Evolutionary conservation across 2,113 vertebrate species (phyloP).

Genomic region (Bostrychus sinensis): DNA sequence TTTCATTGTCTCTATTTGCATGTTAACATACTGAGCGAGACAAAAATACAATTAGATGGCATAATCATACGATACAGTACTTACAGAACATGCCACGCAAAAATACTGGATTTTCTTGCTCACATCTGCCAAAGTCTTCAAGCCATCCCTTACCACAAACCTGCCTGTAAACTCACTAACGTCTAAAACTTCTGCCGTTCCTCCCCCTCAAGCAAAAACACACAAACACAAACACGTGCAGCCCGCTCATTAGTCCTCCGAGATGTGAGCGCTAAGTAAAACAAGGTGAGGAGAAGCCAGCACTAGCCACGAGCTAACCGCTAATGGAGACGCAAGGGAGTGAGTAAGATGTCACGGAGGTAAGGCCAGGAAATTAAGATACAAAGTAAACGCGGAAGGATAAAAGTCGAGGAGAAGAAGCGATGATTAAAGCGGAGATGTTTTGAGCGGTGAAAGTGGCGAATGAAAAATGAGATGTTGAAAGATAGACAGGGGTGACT

Average conservation of each 20-base stretch:
- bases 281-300: constrained; percentile 27
- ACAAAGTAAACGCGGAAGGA: neutral
- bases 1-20: too few relatives aligned
- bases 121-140: constrained; percentile 1
- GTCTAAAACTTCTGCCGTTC: constrained; percentile 50
- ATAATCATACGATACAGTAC: too few relatives aligned
- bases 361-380: neutral
- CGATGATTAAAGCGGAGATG: constrained; percentile 21
- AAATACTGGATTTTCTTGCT: neutral
- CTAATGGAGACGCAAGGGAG: neutral
- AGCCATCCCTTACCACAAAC: constrained; percentile 56
- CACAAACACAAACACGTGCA: constrained; percentile 47
- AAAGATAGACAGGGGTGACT: constrained; percentile 28
- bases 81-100: neutral
- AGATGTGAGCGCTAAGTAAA: constrained; percentile 32
- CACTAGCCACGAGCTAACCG: constrained; percentile 7
- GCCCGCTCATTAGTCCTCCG: constrained; percentile 36
- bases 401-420: constrained; percentile 18
- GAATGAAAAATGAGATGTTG: constrained; percentile 48
- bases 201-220: constrained; percentile 2
- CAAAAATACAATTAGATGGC: too few relatives aligned
- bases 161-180: constrained; percentile 55
- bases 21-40: too few relatives aligned
- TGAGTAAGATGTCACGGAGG: constrained; percentile 6
- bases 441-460: constrained; percentile 14